Evolutionary conservation across 2,113 vertebrate genomes (phyloP).

Genomic region (Xyrauchen texanus): DNA sequence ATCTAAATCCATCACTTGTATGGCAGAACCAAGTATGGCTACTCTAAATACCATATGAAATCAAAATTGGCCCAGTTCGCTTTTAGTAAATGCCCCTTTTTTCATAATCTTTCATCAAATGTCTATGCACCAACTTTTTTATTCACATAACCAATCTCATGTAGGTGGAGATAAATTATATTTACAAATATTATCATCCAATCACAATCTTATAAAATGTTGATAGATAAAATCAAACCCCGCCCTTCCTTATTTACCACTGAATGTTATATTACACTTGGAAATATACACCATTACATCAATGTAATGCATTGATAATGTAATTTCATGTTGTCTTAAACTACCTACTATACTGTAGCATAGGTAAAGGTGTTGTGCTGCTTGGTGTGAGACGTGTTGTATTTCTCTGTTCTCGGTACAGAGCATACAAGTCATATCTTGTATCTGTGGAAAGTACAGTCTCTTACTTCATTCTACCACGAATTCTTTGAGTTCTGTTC

Average conservation of each 20-base stretch:
- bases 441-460: not conserved
- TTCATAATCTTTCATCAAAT: too few species aligned
- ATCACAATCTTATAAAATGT: not conserved
- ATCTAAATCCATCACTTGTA: not conserved
- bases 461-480: conserved; percentile 83
- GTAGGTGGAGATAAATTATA: too few species aligned
- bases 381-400: not conserved
- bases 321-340: not conserved
- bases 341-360: not conserved
- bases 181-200: too few species aligned
- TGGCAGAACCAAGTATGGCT: not conserved
- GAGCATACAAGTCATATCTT: conserved; percentile 28
- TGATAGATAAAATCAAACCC: not conserved
- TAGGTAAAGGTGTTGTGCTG: not conserved
- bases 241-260: not conserved
- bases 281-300: not conserved
- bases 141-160: too few species aligned
- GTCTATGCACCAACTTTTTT: too few species aligned
- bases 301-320: not conserved
- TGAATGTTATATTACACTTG: not conserved
- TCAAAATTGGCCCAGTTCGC: too few species aligned
- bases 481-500: conserved; percentile 80
- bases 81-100: too few species aligned
- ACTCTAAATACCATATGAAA: not conserved
- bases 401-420: not conserved